phyloP scores from a whole-genome alignment of 2,113 vertebrate species.

The Cryptotis parvus region DNA sequence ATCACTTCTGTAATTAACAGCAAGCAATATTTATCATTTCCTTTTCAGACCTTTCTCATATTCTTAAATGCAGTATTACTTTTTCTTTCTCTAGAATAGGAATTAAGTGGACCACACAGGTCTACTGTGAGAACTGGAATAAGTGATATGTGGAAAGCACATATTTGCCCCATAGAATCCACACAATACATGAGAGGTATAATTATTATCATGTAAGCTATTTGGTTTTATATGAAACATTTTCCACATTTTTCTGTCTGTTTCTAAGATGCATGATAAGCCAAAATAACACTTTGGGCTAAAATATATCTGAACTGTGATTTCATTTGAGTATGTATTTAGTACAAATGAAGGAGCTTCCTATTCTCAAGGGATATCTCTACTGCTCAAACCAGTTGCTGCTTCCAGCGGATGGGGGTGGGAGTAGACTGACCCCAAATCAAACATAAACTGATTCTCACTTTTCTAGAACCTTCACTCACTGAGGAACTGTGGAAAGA shows the following conservation, averaged over 20 bases:
- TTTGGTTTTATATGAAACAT: background rate
- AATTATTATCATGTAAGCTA: background rate
- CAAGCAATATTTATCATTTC: background rate
- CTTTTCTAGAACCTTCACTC: background rate
- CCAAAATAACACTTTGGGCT: background rate
- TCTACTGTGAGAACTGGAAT: background rate
- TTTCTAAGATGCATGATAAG: background rate
- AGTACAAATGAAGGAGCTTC: background rate
- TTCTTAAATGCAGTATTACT: background rate
- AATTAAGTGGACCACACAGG: background rate
- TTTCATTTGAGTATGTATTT: background rate
- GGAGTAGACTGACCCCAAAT: background rate
- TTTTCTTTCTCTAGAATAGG: background rate
- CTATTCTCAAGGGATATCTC: background rate
- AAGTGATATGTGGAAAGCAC: background rate
- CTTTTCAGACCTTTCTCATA: background rate
- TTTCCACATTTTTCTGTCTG: background rate
- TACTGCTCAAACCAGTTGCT: background rate
- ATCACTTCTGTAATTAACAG: background rate
- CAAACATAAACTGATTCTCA: accelerated
- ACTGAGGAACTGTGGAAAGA: background rate
- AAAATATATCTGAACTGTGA: background rate
- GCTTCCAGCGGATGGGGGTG: background rate
- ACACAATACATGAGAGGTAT: background rate
- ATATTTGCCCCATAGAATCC: background rate